Evolutionary conservation across 2,113 vertebrate genomes (phyloP), one percentile per base, ranked within the genome.

Genomic region (Nothoprocta pentlandii): DNA sequence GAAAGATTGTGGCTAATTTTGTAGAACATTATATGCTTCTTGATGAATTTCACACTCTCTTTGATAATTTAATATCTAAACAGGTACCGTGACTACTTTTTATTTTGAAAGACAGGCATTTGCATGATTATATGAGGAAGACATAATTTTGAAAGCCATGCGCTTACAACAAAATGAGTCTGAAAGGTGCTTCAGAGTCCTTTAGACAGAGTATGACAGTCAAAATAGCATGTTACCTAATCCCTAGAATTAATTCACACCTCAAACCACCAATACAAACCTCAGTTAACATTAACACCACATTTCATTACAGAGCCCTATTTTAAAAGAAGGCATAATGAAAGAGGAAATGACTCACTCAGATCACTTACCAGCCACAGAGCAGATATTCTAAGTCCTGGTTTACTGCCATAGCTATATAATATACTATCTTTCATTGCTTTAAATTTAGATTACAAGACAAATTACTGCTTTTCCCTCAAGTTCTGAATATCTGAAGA

Each of bases 81-180:
- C 19, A 71, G 67, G 10, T 32, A 36, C 53, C 36, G 59, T 15
- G 46, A 63, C 10, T 19, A 2, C 22, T 73, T 62, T 78, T 49
- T 26, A 12, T 30, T 63, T 73, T 69, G 34, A 61, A 59, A 42
- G 19, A 58, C 39, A 79, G 6, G n/a, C 62, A 58, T 5, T 80
- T 73, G 19, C 10, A 17, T 16, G 81, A 41, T 34, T 2, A 1
- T 20, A 1, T 17, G 53, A 63, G 0, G 0, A 2, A 13, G 46
- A 14, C 10, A 54, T 32, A 88, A 83, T 25, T 84, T 32, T 14
- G 39, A 78, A 68, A 84, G 11, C 3, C 30, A 17, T 28, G 39
- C 26, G 28, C 39, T 93, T 61, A 54, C 9, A n/a, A 69, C 1
- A 47, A 64, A 80, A 8, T 6, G 16, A 62, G 16, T n/a, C 26